Conservation (phyloP, 2,888 invertebrate species). For the Adela reaumurella region DNA sequence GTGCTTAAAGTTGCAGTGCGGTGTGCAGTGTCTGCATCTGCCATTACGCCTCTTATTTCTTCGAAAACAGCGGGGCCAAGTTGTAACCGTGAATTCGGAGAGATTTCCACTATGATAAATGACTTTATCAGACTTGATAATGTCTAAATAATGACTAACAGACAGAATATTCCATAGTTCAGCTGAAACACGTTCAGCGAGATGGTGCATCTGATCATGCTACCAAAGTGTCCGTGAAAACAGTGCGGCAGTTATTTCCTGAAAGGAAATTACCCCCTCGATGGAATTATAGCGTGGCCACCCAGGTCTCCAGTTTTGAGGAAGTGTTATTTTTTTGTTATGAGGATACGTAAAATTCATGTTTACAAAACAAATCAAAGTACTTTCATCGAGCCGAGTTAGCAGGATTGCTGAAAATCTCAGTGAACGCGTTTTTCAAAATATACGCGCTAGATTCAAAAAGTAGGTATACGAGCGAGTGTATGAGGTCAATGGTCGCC, state of each 20-base stretch:
- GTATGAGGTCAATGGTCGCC: conserved; percentile 3
- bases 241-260: conserved; percentile 6
- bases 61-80: too few relatives aligned
- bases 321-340: conserved; percentile 3
- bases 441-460: conserved; percentile 9
- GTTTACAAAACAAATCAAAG: conserved; percentile 2
- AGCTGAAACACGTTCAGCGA: conserved; percentile 1
- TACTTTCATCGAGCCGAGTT: conserved; percentile 2
- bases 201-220: conserved; percentile 7
- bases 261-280: conserved; percentile 5
- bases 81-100: too few relatives aligned
- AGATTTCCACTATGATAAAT: too few relatives aligned
- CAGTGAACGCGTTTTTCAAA: conserved; percentile 7
- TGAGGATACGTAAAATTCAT: conserved; percentile 5
- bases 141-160: too few relatives aligned
- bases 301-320: conserved; percentile 7
- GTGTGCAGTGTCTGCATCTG: too few relatives aligned
- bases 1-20: too few relatives aligned
- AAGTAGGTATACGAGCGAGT: conserved; percentile 8
- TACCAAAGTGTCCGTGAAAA: conserved; percentile 5
- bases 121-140: too few relatives aligned
- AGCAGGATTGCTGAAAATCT: conserved; percentile 5
- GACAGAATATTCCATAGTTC: too few relatives aligned
- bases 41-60: too few relatives aligned
- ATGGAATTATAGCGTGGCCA: conserved; percentile 6